Evolutionary conservation across 2,888 invertebrate species (phyloP), one percentile per base, ranked within the genome.

Genomic region (Eremobia ochroleuca): DNA sequence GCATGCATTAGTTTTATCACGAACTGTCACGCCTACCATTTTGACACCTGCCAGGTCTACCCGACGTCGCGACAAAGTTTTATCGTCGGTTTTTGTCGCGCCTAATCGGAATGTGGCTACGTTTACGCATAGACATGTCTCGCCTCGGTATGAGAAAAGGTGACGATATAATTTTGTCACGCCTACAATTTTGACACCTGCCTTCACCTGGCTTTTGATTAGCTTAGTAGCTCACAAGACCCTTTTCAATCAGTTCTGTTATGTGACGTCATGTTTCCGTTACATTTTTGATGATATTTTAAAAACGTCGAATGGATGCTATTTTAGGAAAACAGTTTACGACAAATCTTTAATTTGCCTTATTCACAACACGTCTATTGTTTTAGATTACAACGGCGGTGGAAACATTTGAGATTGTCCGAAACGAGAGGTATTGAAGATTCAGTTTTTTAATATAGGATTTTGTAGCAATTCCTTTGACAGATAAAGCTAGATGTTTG

Each of bases 1-100:
- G 88, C 85, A 74, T 85, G 83, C 83, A 87, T 89, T 73, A 59
- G 55, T 77, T 76, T 78, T 80, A 72, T 82, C 79, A 67, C 15
- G 59, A 64, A 69, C 49, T 81, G 75, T 76, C 73, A 85, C 77
- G 78, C 84, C 82, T 69, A 76, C 76, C 52, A 58, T 71, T 70
- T 65, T 75, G 77, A 67, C 85, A 88, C 82, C 72, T 77, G 77
- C 37, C 61, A 18, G 9, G 31, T 0, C 31, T 11, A 61, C 21
- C 37, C 18, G 18, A 21, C 18, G 9, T 18, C 3, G 18, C n/a
- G 31, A 59, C 11, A 74, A 25, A 18, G 4, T 37, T 25, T 28
- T 11, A 1, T 8, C 1, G 6, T 37, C 0, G 25, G 2, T 13
- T 74, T 74, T 73, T 68, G 37, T 68, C 37, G n/a, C 11, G 21